Conservation (phyloP, 2,888 invertebrate species). For the Chymomyza caudatula region DNA sequence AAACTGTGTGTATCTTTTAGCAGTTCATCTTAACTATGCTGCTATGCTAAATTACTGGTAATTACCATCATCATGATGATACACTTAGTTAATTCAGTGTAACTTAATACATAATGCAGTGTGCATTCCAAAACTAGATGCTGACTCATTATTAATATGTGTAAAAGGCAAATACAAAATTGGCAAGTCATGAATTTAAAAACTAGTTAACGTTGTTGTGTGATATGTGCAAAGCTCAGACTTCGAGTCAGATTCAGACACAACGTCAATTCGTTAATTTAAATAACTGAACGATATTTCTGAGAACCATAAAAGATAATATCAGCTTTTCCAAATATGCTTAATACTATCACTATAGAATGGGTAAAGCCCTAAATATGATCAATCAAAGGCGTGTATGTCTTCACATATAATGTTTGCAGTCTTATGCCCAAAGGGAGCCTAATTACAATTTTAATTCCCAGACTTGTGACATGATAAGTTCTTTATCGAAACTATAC, state of each 20-base stretch:
- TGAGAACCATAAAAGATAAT: neutral
- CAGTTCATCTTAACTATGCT: neutral
- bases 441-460: slow-evolving; percentile 2
- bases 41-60: neutral
- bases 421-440: neutral
- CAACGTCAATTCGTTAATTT: neutral
- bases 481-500: neutral
- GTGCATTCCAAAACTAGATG: neutral
- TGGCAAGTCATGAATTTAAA: neutral
- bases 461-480: slow-evolving; percentile 20
- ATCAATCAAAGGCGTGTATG: neutral
- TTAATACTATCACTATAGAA: neutral
- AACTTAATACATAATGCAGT: slow-evolving; percentile 1
- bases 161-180: neutral
- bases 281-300: neutral
- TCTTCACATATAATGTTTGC: neutral
- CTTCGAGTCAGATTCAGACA: neutral
- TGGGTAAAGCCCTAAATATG: neutral
- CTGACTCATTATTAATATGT: neutral
- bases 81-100: neutral
- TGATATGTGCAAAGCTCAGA: neutral
- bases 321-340: neutral
- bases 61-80: neutral
- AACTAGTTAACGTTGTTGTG: neutral
- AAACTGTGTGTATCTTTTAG: neutral